Evolutionary conservation across 2,888 invertebrate species (phyloP).

Genomic region (Cryptocheilus praepositus): DNA sequence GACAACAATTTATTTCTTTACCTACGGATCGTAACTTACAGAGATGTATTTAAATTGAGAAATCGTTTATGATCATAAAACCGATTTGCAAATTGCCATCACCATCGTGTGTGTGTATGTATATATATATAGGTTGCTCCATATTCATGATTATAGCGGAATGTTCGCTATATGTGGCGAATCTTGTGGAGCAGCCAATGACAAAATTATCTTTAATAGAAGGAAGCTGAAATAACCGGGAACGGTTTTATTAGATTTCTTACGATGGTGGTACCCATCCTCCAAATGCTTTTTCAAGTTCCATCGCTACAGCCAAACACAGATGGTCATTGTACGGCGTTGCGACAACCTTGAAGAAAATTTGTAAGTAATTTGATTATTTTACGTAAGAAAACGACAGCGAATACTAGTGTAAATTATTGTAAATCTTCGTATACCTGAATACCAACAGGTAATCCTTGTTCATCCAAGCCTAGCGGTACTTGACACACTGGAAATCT

Average conservation of each 20-base stretch:
- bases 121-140: too few species aligned
- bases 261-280: slow-evolving; percentile 82
- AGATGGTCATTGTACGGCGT: slow-evolving; percentile 83
- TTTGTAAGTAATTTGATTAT: slow-evolving; percentile 14
- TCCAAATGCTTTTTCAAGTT: slow-evolving; percentile 82
- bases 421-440: slow-evolving; percentile 75
- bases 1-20: too few species aligned
- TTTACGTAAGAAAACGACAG: slow-evolving; percentile 9
- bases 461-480: slow-evolving; percentile 84
- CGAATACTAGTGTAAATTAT: background rate
- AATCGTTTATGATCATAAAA: too few species aligned
- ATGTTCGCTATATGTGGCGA: too few species aligned
- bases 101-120: too few species aligned
- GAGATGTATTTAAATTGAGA: too few species aligned
- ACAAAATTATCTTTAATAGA: too few species aligned
- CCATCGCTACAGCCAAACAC: slow-evolving; percentile 84
- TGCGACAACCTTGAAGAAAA: slow-evolving; percentile 78
- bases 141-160: too few species aligned
- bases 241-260: background rate
- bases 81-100: too few species aligned
- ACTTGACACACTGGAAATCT: slow-evolving; percentile 90
- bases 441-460: slow-evolving; percentile 86
- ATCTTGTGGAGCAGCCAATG: too few species aligned
- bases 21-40: too few species aligned
- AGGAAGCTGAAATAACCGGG: too few species aligned